Base-by-base conservation (phyloP, 2,888 invertebrate genomes). In the Sinotaia quadrata region DNA sequence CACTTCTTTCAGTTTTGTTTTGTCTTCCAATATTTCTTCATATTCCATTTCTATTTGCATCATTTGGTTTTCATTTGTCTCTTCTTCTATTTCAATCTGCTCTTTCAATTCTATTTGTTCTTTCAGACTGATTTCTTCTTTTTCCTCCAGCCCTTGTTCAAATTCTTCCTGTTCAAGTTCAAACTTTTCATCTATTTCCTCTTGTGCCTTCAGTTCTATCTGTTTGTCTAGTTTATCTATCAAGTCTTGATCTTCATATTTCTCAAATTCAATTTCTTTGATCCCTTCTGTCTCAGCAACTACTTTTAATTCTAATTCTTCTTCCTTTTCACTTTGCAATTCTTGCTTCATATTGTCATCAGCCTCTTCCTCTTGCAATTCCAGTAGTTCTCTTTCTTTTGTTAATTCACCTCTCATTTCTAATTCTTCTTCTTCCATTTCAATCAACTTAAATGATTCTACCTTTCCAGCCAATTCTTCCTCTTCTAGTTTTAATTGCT, bases 351-450 rank as follows among this genome's bases (percentile, higher is more conserved):
- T 36, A 10, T 60, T 33, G 24, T 56, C 47, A 33, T 29, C 21
- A 37, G 27, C 47, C 24, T 34, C 31, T 37, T 61, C 51, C 51
- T 71, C 51, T 36, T 52, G 44, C 21, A 41, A 41, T 24, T 37
- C 31, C 5, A 37, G n/a, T 44, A 12, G 21, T 27, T 31, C 31
- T 10, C 34, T 44, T 60, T 44, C 52, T 54, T n/a, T 8, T 2
- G 21, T 24, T 49, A 24, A 27, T 37, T 24, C 51, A 29, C 52
- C 34, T 59, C 57, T 33, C 3, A 7, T 52, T 41, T 56, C 41
- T 12, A 33, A n/a, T 4, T 18, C 44, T 56, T 56, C 37, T 41
- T 36, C 58, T n/a, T 8, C 36, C 18, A 21, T 33, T 21, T 44
- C 58, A 31, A 49, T 29, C 8, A n/a, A n/a, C n/a, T n/a, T n/a